phyloP scores from a whole-genome alignment of 2,113 vertebrate genomes.

The Zapornia atra region DNA sequence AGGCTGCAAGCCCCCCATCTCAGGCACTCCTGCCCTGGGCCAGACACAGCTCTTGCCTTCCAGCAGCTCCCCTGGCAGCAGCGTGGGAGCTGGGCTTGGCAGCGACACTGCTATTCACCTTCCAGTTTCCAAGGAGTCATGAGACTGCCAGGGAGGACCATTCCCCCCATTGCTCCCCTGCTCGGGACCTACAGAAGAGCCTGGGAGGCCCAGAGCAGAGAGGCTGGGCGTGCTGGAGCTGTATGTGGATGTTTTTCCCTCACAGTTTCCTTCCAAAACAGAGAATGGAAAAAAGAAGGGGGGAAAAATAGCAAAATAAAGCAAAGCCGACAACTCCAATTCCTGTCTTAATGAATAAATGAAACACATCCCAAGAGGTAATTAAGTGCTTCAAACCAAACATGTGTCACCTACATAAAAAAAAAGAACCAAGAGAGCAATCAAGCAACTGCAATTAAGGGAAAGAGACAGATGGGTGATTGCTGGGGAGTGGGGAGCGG shows the following conservation, averaged over 20 bases:
- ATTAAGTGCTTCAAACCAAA: conserved; percentile 46
- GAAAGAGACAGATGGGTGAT: neutral
- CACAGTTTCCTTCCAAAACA: neutral
- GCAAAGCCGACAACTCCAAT: neutral
- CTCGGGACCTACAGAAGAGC: neutral
- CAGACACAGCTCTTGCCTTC: neutral
- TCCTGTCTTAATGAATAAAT: conserved; percentile 59
- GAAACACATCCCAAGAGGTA: conserved; percentile 55
- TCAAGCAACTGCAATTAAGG: conserved; percentile 1
- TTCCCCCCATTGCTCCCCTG: neutral
- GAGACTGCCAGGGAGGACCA: neutral
- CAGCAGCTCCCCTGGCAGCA: neutral
- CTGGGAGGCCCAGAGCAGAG: neutral
- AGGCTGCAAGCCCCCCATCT: neutral
- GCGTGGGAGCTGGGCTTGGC: neutral
- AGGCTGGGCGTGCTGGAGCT: neutral
- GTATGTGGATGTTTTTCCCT: neutral
- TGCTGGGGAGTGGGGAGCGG: neutral
- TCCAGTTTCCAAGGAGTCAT: neutral
- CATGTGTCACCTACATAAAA: conserved; percentile 27
- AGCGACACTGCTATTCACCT: neutral
- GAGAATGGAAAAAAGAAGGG: neutral
- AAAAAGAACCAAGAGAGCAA: conserved; percentile 1
- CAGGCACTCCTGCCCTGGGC: neutral
- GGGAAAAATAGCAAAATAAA: conserved; percentile 3